Percentiles rank a stretch among this genome's conserved stretches.
Conservation (phyloP, 2,797 vertebrate species). For the Enteromius viviparus region DNA sequence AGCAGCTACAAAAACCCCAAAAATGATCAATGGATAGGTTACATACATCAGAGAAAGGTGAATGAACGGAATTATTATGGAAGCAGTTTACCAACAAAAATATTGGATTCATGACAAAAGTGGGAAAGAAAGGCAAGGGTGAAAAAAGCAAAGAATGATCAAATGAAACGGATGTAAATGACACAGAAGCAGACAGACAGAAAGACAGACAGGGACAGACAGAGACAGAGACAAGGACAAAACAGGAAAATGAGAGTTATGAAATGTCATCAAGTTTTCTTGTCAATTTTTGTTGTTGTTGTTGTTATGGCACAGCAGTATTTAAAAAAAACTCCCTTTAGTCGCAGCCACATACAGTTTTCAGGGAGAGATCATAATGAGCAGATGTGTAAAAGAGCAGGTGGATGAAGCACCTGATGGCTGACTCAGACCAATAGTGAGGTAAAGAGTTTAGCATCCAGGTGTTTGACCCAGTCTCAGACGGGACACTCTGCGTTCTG, state of each 20-base stretch:
- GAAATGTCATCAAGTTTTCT: slow-evolving; percentile 72
- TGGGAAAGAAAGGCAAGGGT: slow-evolving; percentile 60
- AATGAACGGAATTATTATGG: slow-evolving; percentile 3
- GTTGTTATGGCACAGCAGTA: slow-evolving; percentile 67
- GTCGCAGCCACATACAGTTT: slow-evolving; percentile 54
- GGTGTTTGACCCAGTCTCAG: slow-evolving; percentile 70
- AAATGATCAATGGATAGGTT: neutral
- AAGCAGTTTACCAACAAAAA: neutral
- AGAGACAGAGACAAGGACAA: slow-evolving; percentile 79
- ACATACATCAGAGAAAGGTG: slow-evolving; percentile 9
- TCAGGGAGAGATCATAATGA: slow-evolving; percentile 52
- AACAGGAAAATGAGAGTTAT: slow-evolving; percentile 82
- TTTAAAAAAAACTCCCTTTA: slow-evolving; percentile 59
- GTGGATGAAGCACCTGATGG: slow-evolving; percentile 75
- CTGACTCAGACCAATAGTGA: slow-evolving; percentile 60
- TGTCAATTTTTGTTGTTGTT: slow-evolving; percentile 35
- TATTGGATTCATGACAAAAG: neutral
- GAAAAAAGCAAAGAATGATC: slow-evolving; percentile 33
- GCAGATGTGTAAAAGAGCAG: slow-evolving; percentile 55
- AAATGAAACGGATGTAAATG: slow-evolving; percentile 47
- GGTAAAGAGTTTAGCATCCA: slow-evolving; percentile 65
- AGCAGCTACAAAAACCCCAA: slow-evolving; percentile 67
- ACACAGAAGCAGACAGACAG: slow-evolving; percentile 63
- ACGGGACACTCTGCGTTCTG: slow-evolving; percentile 55
- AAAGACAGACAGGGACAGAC: slow-evolving; percentile 66